Base-by-base conservation (phyloP, 2,113 vertebrate genomes). In the Peromyscus maniculatus region DNA sequence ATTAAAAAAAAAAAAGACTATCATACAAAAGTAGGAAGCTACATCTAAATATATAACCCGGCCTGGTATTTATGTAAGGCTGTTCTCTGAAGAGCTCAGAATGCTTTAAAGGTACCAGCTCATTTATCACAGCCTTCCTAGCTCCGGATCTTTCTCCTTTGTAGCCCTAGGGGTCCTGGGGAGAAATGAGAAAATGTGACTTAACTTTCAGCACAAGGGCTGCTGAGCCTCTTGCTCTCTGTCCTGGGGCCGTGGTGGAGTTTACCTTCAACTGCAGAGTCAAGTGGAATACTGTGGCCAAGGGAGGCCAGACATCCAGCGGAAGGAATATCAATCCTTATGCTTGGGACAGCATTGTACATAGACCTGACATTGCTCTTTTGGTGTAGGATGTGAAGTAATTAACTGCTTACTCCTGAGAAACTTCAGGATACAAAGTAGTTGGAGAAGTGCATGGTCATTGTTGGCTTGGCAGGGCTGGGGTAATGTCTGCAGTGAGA, bases 21-120 rank as follows among this genome's bases (percentile, higher is more conserved):
- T 67, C 96, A 94, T 83, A 82, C 88, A 95, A 90, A 97, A 97
- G 96, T 97, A 95, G 96, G 96, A 97, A 97, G 95, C 94, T 91
- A 46, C 89, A 88, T 97, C 96, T 98, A 97, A 98, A 97, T 97
- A 97, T 97, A 96, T 90, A 96, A 71, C 96, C 46, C 16, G 24
- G 97, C 96, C 96, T 97, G 97, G 89, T 96, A 90, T 97, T 98
- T 98, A 98, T 97, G 95, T 97, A 97, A 97, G 62, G 79, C 94
- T 96, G 74, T 83, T 96, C 94, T 96, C 93, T 16, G 95, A 96
- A 96, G 96, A 91, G 91, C 95, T 97, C 91, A 93, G 19, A 95
- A 74, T 43, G 78, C 95, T 95, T 74, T 52, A 83, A 94, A 95
- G 97, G 86, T 10, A 64, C 24, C 79, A 52, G 49, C 95, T 95